These are phyloP conservation scores for Chloromyia formosa DNA, from an alignment of 2,888 invertebrate genomes.

Conservation along the genomic window DNA sequence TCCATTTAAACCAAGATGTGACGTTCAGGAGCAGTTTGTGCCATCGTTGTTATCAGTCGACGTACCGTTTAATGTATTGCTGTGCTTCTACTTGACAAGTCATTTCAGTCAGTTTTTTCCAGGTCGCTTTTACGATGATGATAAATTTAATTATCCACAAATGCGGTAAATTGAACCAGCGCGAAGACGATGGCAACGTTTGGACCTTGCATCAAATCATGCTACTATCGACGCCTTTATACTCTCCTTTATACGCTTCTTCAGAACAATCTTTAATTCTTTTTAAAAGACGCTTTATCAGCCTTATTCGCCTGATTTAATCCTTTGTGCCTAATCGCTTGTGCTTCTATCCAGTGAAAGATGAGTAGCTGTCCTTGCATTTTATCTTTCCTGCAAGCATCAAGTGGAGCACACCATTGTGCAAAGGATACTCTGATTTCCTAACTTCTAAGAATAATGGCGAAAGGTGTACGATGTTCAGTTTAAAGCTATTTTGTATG, in stretches of 20 bases:
- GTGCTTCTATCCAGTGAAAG: conserved; percentile 28
- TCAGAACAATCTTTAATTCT: conserved; percentile 4
- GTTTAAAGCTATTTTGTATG: no score
- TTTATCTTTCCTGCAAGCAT: background rate
- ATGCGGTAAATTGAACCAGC: conserved; percentile 17
- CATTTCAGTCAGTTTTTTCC: background rate
- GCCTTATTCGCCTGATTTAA: conserved; percentile 36
- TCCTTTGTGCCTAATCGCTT: conserved; percentile 42
- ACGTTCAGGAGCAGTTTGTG: background rate
- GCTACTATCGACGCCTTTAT: background rate
- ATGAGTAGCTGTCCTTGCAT: conserved; percentile 14
- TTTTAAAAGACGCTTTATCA: conserved; percentile 33
- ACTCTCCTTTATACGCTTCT: background rate
- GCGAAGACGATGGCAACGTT: no score
- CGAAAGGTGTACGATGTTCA: no score
- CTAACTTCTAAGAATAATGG: no score
- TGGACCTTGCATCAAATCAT: background rate
- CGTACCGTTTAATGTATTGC: background rate
- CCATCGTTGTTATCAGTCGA: background rate
- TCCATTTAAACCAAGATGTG: background rate
- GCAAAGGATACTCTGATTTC: no score
- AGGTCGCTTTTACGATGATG: background rate
- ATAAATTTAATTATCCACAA: conserved; percentile 31
- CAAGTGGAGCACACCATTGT: background rate
- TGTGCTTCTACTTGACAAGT: no score